A percentile compares a stretch with the other conserved stretches of the same genome.
Conservation (phyloP, 1,140 invertebrate genomes). For the Agraylea sexmaculata region DNA sequence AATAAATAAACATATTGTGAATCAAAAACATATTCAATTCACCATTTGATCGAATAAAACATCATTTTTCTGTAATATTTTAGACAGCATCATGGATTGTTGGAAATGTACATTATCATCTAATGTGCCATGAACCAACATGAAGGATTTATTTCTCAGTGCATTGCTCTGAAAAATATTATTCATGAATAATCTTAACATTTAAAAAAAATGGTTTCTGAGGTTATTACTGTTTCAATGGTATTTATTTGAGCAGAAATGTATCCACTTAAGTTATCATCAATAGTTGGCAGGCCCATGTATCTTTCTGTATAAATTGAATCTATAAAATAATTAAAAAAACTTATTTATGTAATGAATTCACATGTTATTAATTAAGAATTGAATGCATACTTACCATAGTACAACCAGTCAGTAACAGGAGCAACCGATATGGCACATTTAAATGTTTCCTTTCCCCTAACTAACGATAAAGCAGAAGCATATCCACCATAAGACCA, state of each 20-base stretch:
- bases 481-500: constrained; percentile 94
- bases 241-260: constrained; percentile 54
- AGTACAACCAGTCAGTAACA: constrained; percentile 76
- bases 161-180: constrained; percentile 26
- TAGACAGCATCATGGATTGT: constrained; percentile 82
- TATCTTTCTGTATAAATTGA: constrained; percentile 95
- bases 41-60: constrained; percentile 20
- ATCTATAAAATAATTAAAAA: constrained; percentile 49
- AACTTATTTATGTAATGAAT: constrained; percentile 5
- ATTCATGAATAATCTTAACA: constrained; percentile 6
- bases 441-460: constrained; percentile 67
- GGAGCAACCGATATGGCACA: constrained; percentile 91
- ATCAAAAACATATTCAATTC: neutral
- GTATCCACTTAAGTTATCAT: constrained; percentile 63
- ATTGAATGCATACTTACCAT: constrained; percentile 44
- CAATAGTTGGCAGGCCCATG: constrained; percentile 67
- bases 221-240: constrained; percentile 42
- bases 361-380: neutral
- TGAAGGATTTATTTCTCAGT: constrained; percentile 63
- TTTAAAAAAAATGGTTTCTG: neutral
- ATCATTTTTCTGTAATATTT: constrained; percentile 53
- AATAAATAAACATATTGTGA: neutral
- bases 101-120: constrained; percentile 96
- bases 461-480: constrained; percentile 65
- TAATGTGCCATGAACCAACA: constrained; percentile 84